phyloP scores from a whole-genome alignment of 2,113 vertebrate genomes.

The Hemiprocne comata region DNA sequence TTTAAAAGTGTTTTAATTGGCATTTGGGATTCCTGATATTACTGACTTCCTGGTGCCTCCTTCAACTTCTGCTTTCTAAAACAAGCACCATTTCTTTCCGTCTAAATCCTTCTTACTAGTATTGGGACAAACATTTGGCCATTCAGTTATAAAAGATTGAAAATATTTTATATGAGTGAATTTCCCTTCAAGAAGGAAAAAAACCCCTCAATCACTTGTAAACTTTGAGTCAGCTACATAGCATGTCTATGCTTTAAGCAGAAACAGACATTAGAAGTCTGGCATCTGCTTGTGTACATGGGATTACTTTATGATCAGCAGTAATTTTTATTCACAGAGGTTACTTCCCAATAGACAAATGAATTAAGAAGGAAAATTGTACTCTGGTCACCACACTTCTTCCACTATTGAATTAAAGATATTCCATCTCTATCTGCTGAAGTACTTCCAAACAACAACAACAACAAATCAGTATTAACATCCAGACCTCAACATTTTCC shows the following conservation, averaged over 20 bases:
- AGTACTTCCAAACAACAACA: background rate
- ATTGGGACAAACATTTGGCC: background rate
- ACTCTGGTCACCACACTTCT: background rate
- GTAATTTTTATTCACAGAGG: conserved; percentile 7
- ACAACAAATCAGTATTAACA: background rate
- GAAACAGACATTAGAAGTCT: background rate
- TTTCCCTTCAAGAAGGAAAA: background rate
- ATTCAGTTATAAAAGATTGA: background rate
- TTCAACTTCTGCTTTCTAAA: background rate
- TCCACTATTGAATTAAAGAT: background rate
- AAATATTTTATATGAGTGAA: background rate
- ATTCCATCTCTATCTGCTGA: background rate
- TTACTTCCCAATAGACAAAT: background rate
- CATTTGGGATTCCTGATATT: background rate
- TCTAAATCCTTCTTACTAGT: background rate
- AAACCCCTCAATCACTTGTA: background rate
- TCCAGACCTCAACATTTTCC: background rate
- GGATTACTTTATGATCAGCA: background rate
- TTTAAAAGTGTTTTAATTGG: background rate
- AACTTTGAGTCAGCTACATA: background rate
- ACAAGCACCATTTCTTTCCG: background rate
- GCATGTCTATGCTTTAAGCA: background rate
- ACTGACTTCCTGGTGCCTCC: background rate
- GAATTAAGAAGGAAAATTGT: background rate
- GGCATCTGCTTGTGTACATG: background rate